Base-by-base conservation (phyloP, 2,797 vertebrate species). In the Hozukius guyotensis region DNA sequence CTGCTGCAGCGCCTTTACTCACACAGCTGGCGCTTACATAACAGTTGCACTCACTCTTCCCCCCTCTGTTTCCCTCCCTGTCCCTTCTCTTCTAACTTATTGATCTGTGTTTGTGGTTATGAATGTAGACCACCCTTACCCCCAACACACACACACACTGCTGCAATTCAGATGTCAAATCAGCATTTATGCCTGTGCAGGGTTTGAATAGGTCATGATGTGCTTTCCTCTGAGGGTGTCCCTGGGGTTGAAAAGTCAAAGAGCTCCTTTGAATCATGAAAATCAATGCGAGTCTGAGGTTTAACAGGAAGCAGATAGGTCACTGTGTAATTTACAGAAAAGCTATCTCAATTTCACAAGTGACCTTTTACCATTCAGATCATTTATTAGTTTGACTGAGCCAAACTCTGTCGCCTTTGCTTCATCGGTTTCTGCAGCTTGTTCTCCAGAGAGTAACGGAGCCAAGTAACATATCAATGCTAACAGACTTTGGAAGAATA, bases 21-120 rank as follows among this genome's bases (percentile, higher is more conserved):
- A 78, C 87, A 87, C 93, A 95, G 92, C 93, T 95, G 94, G 75
- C 4, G 14, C 78, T 94, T 93, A 93, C 81, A 83, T 95, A 95
- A 95, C 84, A 57, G 56, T n/a, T 60, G 59, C 5, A 6, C 80
- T 77, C 82, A 38, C 64, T 56, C 73, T 63, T 24, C 42, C n/a
- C 55, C 80, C 59, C 60, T 29, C 73, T 27, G 11, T 74, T 59
- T 78, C 77, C 72, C 64, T 75, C 65, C 60, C 59, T 55, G 77
- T 34, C 20, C 64, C 32, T 42, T 61, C 49, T 25, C 66, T 59
- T 74, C 24, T 61, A 32, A 72, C 75, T 32, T 74, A 89, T 89
- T 65, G 84, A 88, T 90, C 82, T 38, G 14, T 56, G 46, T 76
- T 74, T 74, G 27, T 6, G 16, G 78, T 85, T 64, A 72, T 78